Evolutionary conservation across 1,140 invertebrate species (phyloP).

Genomic region (Maniola jurtina): DNA sequence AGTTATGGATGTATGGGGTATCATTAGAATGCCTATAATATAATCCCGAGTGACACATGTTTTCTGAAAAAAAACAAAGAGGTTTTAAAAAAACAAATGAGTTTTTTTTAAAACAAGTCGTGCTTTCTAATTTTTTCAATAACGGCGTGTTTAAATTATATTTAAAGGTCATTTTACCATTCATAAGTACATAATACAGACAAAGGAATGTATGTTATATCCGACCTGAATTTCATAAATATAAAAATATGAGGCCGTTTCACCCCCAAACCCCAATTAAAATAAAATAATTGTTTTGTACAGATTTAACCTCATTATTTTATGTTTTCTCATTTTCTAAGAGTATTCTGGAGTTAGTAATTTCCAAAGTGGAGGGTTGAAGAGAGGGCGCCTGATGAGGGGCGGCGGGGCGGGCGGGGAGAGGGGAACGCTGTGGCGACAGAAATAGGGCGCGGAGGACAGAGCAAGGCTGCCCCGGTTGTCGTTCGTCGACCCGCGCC

Average conservation of each 20-base stretch:
- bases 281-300: neutral
- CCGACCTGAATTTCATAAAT: neutral
- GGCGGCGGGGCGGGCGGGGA: slow-evolving; percentile 26
- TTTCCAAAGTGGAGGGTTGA: slow-evolving; percentile 56
- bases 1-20: too few relatives aligned
- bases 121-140: too few relatives aligned
- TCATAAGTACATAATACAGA: too few relatives aligned
- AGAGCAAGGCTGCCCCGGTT: slow-evolving; percentile 77
- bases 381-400: slow-evolving; percentile 33
- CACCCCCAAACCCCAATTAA: neutral
- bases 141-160: too few relatives aligned
- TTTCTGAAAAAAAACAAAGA: too few relatives aligned
- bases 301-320: neutral
- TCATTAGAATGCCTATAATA: too few relatives aligned
- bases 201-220: too few relatives aligned
- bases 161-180: too few relatives aligned
- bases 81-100: too few relatives aligned
- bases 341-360: slow-evolving; percentile 46
- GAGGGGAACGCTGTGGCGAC: slow-evolving; percentile 58
- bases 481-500: slow-evolving; percentile 65
- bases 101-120: too few relatives aligned
- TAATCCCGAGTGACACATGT: too few relatives aligned
- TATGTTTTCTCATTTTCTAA: slow-evolving; percentile 11
- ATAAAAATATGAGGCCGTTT: neutral
- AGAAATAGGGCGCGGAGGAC: slow-evolving; percentile 78